Evolutionary conservation across 2,888 invertebrate species (phyloP).

Genomic region (Standfussiana lucernea): DNA sequence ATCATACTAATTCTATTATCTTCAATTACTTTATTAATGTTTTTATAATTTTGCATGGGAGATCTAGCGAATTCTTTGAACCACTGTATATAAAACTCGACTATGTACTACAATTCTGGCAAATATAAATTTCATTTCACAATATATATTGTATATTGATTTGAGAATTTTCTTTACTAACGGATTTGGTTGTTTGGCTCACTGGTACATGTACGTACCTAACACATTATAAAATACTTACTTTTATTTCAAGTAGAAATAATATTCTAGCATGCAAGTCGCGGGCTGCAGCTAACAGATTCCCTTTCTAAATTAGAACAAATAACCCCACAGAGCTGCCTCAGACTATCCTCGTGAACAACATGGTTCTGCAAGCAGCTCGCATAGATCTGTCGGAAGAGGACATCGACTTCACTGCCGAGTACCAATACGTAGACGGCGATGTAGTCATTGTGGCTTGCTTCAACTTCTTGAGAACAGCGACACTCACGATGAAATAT

Average conservation of each 20-base stretch:
- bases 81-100: no score
- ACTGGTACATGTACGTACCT: no score
- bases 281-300: background rate
- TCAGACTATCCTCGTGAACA: constrained; percentile 47
- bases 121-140: no score
- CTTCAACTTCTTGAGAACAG: background rate
- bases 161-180: no score
- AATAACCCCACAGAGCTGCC: background rate
- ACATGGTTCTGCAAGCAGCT: constrained; percentile 9
- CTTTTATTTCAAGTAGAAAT: background rate
- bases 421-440: constrained; percentile 18
- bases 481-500: constrained; percentile 6
- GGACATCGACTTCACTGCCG: constrained; percentile 8
- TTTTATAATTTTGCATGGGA: no score
- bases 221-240: background rate
- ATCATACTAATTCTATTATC: no score
- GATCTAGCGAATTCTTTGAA: no score
- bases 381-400: constrained; percentile 19
- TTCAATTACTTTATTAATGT: no score
- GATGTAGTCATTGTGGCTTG: constrained; percentile 22
- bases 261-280: background rate
- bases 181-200: no score
- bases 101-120: no score
- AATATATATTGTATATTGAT: no score
- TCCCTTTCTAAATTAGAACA: background rate